A percentile compares a stretch with the other conserved stretches of the same genome.
These are phyloP conservation scores for Stichodactyla helianthus DNA, from an alignment of 64 coral and sea anemone genomes.

Conservation along the genomic window DNA sequence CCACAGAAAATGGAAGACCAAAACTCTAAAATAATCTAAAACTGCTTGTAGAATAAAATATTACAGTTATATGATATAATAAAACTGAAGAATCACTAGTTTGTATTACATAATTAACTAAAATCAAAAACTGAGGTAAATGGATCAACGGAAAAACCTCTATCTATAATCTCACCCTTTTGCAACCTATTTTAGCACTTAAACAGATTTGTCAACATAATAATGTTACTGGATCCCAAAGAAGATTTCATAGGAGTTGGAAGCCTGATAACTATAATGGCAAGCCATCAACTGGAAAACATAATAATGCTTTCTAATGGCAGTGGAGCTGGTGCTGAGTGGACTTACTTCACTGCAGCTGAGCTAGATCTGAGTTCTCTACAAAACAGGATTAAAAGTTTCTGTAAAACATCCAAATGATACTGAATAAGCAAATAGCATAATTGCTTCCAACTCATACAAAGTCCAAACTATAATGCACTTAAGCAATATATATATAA, in stretches of 20 bases:
- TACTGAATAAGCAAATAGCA: too few species aligned
- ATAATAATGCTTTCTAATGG: too few species aligned
- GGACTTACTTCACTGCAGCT: too few species aligned
- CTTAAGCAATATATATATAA: neutral
- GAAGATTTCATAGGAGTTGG: neutral
- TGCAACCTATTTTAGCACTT: neutral
- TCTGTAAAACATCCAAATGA: too few species aligned
- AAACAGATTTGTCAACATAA: constrained; percentile 8
- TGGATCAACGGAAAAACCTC: neutral
- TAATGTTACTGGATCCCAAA: neutral
- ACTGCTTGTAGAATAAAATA: neutral
- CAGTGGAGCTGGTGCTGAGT: too few species aligned
- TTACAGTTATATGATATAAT: neutral
- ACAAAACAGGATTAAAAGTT: too few species aligned
- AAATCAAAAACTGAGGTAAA: neutral
- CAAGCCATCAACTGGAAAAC: too few species aligned
- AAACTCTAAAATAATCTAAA: neutral
- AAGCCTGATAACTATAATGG: neutral
- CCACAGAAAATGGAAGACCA: neutral
- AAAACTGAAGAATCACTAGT: too few species aligned
- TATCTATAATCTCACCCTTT: neutral
- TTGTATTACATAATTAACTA: too few species aligned
- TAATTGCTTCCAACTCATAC: too few species aligned
- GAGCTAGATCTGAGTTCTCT: too few species aligned
- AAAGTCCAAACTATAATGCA: neutral